phyloP scores from a whole-genome alignment of 2,888 invertebrate species.

The Sphecodes monilicornis region DNA sequence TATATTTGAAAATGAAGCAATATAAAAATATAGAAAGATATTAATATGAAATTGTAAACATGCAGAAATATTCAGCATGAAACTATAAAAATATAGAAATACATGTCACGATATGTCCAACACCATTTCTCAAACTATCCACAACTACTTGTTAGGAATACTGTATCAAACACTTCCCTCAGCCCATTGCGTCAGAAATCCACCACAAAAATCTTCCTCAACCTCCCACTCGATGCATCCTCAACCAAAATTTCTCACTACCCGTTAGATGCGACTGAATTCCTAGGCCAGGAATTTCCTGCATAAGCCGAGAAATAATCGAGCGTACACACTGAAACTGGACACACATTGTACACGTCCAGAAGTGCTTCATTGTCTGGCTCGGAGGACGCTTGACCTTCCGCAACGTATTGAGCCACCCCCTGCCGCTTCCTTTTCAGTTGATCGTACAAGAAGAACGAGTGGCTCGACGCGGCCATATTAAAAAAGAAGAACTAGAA shows the following conservation, averaged over 20 bases:
- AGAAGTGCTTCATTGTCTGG: conserved; percentile 83
- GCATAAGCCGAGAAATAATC: conserved; percentile 44
- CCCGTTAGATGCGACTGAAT: conserved; percentile 15
- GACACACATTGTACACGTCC: conserved; percentile 41
- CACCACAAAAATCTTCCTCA: neutral
- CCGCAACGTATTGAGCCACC: conserved; percentile 78
- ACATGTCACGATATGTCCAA: neutral
- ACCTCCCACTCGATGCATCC: neutral
- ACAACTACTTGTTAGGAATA: neutral
- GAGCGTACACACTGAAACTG: conserved; percentile 35
- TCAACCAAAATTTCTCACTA: neutral
- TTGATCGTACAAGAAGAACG: conserved; percentile 25
- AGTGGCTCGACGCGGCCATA: conserved; percentile 27
- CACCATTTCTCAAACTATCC: neutral
- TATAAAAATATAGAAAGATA: neutral
- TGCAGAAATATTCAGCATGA: neutral
- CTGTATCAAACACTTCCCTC: neutral
- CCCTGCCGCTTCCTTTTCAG: conserved; percentile 58
- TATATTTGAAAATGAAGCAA: neutral
- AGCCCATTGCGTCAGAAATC: neutral
- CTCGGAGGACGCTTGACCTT: conserved; percentile 83
- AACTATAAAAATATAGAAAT: neutral
- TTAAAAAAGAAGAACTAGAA: conserved; percentile 15
- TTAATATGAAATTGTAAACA: neutral
- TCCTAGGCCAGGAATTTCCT: neutral